These are phyloP conservation scores for Ophiodon elongatus DNA, from an alignment of 2,113 vertebrate genomes.

Conservation along the genomic window DNA sequence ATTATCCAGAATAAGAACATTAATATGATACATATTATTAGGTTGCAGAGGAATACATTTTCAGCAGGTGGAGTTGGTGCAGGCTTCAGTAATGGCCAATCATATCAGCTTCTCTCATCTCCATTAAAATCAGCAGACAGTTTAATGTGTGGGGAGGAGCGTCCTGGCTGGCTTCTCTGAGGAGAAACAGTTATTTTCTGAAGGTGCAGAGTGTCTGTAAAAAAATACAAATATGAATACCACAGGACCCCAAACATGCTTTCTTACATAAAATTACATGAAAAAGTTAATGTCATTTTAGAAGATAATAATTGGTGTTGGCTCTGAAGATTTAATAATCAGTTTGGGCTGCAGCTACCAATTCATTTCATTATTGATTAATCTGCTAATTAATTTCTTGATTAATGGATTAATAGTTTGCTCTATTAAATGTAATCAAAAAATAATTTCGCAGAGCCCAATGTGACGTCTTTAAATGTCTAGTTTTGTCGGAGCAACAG, in stretches of 20 bases:
- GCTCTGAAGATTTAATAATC: conserved; percentile 15
- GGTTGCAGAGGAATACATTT: conserved; percentile 57
- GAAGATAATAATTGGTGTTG: conserved; percentile 18
- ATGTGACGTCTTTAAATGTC: background rate
- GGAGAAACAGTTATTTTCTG: conserved; percentile 37
- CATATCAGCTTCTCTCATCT: conserved; percentile 68
- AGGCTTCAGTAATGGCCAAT: conserved; percentile 69
- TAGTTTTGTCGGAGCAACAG: background rate
- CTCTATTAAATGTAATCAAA: background rate
- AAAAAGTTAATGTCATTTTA: conserved; percentile 22
- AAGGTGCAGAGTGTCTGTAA: conserved; percentile 13
- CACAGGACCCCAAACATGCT: conserved; percentile 7
- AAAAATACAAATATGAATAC: conserved; percentile 42
- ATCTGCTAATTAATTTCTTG: background rate
- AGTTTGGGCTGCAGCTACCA: conserved; percentile 5
- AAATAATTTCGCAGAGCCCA: background rate
- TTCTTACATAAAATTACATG: conserved; percentile 18
- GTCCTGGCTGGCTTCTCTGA: conserved; percentile 48
- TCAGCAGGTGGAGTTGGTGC: conserved; percentile 62
- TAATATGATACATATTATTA: conserved; percentile 61
- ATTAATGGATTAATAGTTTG: conserved; percentile 1
- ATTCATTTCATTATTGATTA: conserved; percentile 16
- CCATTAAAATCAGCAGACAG: conserved; percentile 77
- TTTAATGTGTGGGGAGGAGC: conserved; percentile 69
- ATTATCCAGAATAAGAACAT: conserved; percentile 47